Percentiles rank a stretch among this genome's conserved stretches.
Evolutionary conservation across 30 jellyfish, hydroid and myxozoan species (phyloP).

Genomic region (Chrysaora quinquecirrha): DNA sequence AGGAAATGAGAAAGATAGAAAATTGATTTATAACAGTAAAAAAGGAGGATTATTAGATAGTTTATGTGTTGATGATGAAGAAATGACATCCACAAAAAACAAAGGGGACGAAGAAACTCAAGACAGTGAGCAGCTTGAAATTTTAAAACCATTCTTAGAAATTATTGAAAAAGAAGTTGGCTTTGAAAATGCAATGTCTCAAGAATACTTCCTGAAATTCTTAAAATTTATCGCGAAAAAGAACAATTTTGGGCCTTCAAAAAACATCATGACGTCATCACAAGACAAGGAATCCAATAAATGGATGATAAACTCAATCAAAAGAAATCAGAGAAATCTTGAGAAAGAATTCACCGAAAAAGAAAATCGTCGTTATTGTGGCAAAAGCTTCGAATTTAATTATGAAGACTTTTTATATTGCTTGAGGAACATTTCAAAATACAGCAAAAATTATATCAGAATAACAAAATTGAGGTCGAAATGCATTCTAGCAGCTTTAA

Average conservation of each 20-base stretch:
- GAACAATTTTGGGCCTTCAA: not conserved
- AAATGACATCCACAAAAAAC: not conserved
- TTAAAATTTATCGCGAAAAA: constrained; percentile 4
- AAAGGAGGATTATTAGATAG: constrained; percentile 50
- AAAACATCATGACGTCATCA: not conserved
- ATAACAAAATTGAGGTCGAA: not conserved
- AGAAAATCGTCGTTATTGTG: not conserved
- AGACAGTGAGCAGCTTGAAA: constrained; percentile 11
- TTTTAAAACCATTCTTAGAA: constrained; percentile 25
- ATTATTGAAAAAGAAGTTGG: constrained; percentile 37
- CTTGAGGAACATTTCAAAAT: not conserved
- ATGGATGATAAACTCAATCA: not conserved
- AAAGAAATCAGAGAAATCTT: not conserved
- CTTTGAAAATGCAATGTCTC: not conserved
- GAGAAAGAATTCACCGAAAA: not conserved
- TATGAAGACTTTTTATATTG: not conserved
- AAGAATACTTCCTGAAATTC: constrained; percentile 11
- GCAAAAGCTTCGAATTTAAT: not conserved
- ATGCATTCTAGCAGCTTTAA: not conserved
- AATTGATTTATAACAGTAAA: constrained; percentile 28
- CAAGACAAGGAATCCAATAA: not conserved
- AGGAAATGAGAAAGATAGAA: not conserved
- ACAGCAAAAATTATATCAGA: not conserved
- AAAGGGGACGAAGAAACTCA: not conserved
- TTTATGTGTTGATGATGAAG: constrained; percentile 10